Conservation (phyloP, 2,888 invertebrate species). For the Actias luna region DNA sequence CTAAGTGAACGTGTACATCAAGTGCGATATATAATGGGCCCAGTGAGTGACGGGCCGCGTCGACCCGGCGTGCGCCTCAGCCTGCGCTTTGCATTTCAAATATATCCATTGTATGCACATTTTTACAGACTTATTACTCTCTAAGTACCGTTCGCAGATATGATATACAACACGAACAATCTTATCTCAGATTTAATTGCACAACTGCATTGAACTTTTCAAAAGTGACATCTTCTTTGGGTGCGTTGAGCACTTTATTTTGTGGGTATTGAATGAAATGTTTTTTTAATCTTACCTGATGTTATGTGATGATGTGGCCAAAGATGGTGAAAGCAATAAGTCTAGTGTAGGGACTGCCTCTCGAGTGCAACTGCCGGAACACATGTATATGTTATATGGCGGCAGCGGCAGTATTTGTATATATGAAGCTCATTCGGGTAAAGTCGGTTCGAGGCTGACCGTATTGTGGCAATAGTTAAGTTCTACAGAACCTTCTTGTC, state of each 20-base stretch:
- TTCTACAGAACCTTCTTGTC: too few relatives aligned
- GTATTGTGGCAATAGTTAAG: too few relatives aligned
- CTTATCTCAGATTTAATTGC: neutral
- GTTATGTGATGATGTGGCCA: too few relatives aligned
- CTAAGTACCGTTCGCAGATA: conserved; percentile 52
- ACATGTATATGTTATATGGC: too few relatives aligned
- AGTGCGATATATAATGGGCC: conserved; percentile 43
- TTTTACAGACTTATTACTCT: conserved; percentile 79
- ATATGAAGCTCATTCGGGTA: too few relatives aligned
- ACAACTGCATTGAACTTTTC: neutral
- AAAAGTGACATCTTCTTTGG: neutral
- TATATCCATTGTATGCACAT: conserved; percentile 80
- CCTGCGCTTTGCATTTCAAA: conserved; percentile 76
- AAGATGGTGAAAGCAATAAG: too few relatives aligned
- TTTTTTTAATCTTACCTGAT: too few relatives aligned
- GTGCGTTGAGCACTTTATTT: neutral
- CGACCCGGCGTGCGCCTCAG: conserved; percentile 58
- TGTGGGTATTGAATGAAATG: too few relatives aligned
- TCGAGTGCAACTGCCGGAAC: too few relatives aligned
- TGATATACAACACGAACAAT: conserved; percentile 14
- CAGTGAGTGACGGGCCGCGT: conserved; percentile 56
- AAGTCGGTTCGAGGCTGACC: too few relatives aligned
- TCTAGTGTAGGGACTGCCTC: too few relatives aligned
- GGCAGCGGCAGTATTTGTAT: too few relatives aligned
- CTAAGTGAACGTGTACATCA: conserved; percentile 1